These are phyloP conservation scores for Melanerpes formicivorus DNA, from an alignment of 2,113 vertebrate species.

Conservation along the genomic window DNA sequence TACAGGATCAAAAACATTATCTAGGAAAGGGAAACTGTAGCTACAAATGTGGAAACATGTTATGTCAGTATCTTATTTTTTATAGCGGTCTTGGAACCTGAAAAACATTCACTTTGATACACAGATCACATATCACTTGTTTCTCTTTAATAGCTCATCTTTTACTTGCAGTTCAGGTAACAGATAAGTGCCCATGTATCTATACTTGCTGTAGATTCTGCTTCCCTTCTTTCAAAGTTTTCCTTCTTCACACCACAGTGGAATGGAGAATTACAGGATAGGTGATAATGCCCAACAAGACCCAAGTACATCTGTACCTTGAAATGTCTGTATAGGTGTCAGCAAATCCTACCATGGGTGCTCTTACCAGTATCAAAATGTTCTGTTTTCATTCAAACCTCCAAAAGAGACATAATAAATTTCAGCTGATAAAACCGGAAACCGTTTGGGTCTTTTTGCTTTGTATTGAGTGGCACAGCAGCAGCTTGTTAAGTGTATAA, in stretches of 20 bases:
- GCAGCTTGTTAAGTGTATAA: conserved; percentile 81
- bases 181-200: background rate
- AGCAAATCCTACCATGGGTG: conserved; percentile 46
- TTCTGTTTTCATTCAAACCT: conserved; percentile 63
- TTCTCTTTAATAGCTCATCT: background rate
- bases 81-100: background rate
- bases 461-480: conserved; percentile 80
- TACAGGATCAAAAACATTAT: background rate
- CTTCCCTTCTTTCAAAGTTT: conserved; percentile 5
- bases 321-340: conserved; percentile 62
- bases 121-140: background rate
- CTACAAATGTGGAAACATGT: background rate
- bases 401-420: conserved; percentile 26
- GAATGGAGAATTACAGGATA: conserved; percentile 32
- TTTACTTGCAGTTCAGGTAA: background rate
- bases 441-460: conserved; percentile 70
- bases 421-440: conserved; percentile 54
- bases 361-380: conserved; percentile 49
- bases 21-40: background rate
- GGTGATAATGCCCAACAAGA: conserved; percentile 36
- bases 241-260: background rate
- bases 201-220: background rate
- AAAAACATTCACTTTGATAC: background rate
- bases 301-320: background rate
- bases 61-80: background rate